Conservation (phyloP, 2,888 invertebrate genomes). For the Anthophora plumipes region DNA sequence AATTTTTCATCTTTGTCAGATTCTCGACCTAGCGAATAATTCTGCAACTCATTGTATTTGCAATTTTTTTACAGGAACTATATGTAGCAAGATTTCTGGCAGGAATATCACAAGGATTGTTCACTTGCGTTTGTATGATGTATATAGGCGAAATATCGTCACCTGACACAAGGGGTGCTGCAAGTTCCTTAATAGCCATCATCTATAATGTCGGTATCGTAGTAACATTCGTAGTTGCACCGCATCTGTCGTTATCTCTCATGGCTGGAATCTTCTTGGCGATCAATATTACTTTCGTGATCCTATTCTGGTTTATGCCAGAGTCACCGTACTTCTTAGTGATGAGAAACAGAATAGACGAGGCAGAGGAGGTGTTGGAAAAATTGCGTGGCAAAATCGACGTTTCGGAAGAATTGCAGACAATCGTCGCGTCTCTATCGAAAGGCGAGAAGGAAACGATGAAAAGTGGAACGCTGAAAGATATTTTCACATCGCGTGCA, state of each 20-base stretch:
- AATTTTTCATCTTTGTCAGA: too few relatives aligned
- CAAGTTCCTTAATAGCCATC: conserved; percentile 87
- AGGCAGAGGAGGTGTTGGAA: conserved; percentile 83
- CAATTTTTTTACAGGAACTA: conserved; percentile 62
- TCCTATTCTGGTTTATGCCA: conserved; percentile 84
- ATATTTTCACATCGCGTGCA: conserved; percentile 70
- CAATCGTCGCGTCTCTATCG: conserved; percentile 59
- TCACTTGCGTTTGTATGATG: conserved; percentile 66
- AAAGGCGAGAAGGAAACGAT: conserved; percentile 20
- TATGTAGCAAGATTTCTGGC: conserved; percentile 70
- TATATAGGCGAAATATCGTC: conserved; percentile 77
- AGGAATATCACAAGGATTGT: conserved; percentile 69
- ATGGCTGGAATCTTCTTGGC: conserved; percentile 76
- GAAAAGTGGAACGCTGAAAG: conserved; percentile 45
- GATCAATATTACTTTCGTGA: conserved; percentile 79
- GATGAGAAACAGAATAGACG: conserved; percentile 77
- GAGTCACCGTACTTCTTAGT: conserved; percentile 85
- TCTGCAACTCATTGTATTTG: too few relatives aligned
- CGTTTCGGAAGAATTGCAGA: conserved; percentile 86
- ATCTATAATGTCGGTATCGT: conserved; percentile 83
- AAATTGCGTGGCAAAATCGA: conserved; percentile 84
- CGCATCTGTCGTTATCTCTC: conserved; percentile 70
- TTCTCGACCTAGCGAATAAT: too few relatives aligned
- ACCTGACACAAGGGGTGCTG: conserved; percentile 85
- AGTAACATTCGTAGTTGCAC: conserved; percentile 73